Percentiles rank a stretch among this genome's conserved stretches.
Evolutionary conservation across 2,797 vertebrate species (phyloP).

Genomic region (Nothura maculosa): DNA sequence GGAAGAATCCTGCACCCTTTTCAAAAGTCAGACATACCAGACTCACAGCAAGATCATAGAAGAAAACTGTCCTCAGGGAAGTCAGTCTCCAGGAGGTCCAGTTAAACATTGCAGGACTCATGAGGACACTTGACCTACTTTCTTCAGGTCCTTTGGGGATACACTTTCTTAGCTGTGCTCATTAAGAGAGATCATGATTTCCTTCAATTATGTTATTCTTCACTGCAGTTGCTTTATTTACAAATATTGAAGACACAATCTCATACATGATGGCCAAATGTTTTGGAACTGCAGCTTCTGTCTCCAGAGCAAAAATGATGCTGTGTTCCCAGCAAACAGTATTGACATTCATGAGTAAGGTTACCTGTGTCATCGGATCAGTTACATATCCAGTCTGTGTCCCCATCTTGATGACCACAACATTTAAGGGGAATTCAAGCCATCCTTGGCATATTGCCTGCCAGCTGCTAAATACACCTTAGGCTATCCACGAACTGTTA

Average conservation of each 20-base stretch:
- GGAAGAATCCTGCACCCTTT: not conserved
- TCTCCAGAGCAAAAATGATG: not conserved
- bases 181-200: not conserved
- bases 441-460: not conserved
- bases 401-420: not conserved
- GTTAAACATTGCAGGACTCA: not conserved
- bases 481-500: not conserved
- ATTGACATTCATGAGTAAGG: not conserved
- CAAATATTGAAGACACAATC: accelerated
- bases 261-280: not conserved
- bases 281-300: not conserved
- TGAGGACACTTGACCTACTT: not conserved
- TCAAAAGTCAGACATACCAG: not conserved
- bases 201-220: not conserved
- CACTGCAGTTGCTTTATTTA: not conserved
- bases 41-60: not conserved
- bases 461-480: not conserved
- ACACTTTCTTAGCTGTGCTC: not conserved
- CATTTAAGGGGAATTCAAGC: not conserved
- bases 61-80: not conserved
- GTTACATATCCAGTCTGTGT: not conserved
- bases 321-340: not conserved
- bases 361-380: not conserved
- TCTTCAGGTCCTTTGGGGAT: accelerated
- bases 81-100: not conserved